phyloP scores from a whole-genome alignment of 2,113 vertebrate genomes.

The Meleagris gallopavo region DNA sequence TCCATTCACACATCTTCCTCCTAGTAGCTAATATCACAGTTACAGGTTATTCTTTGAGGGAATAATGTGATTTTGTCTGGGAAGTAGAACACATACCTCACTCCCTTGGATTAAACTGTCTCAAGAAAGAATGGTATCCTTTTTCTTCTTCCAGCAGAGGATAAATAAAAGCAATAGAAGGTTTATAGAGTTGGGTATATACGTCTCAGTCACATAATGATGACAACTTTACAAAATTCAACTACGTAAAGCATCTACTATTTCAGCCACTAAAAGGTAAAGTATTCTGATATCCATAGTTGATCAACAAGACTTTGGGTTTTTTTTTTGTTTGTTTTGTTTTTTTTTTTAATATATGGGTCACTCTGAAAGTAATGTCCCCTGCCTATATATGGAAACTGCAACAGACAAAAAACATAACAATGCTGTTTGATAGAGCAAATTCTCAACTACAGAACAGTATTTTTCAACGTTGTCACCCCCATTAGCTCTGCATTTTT shows the following conservation, averaged over 20 bases:
- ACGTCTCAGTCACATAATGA: background rate
- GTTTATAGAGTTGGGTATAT: background rate
- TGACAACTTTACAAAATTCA: background rate
- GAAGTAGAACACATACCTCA: background rate
- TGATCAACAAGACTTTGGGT: background rate
- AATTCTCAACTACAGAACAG: too few relatives aligned
- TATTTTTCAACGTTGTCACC: too few relatives aligned
- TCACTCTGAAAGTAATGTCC: too few relatives aligned
- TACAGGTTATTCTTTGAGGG: background rate
- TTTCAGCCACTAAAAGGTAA: background rate
- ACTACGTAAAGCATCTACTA: background rate
- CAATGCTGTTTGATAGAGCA: too few relatives aligned
- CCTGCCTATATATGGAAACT: too few relatives aligned
- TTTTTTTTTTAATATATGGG: background rate
- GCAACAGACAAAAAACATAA: too few relatives aligned
- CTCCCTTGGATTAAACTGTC: background rate
- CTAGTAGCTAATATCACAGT: background rate
- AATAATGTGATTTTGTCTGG: background rate
- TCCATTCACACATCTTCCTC: background rate
- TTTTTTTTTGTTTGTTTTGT: background rate
- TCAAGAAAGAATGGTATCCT: background rate
- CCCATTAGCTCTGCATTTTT: too few relatives aligned
- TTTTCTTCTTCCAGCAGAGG: background rate
- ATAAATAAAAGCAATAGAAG: background rate
- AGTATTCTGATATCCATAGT: background rate